A percentile compares a stretch with the other conserved stretches of the same genome.
Conservation (phyloP, 2,888 invertebrate species). For the Latheticus oryzae region DNA sequence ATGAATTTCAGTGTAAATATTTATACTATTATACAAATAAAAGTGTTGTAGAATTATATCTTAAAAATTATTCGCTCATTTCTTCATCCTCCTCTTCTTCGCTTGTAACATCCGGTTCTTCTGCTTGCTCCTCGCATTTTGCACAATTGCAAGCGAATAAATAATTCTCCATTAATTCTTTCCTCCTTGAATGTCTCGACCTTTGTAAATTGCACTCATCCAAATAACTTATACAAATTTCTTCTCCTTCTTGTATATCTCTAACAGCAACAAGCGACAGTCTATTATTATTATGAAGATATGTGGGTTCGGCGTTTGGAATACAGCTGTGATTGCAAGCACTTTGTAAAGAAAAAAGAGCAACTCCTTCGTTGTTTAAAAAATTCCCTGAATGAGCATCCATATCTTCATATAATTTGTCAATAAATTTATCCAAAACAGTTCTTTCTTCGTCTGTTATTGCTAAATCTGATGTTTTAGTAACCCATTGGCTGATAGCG, state of each 20-base stretch:
- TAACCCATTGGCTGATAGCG: slow-evolving; percentile 88
- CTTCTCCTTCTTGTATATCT: slow-evolving; percentile 83
- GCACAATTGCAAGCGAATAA: slow-evolving; percentile 85
- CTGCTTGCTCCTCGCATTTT: slow-evolving; percentile 79
- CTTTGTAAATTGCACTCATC: slow-evolving; percentile 85
- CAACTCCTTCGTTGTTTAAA: slow-evolving; percentile 93
- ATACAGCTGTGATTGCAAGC: slow-evolving; percentile 92
- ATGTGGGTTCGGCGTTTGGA: slow-evolving; percentile 89
- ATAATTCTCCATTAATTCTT: slow-evolving; percentile 82
- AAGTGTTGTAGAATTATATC: too few relatives aligned
- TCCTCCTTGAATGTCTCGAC: slow-evolving; percentile 89
- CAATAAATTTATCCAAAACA: slow-evolving; percentile 78
- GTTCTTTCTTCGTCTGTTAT: slow-evolving; percentile 76
- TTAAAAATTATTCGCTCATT: slow-evolving; percentile 53
- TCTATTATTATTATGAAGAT: slow-evolving; percentile 84
- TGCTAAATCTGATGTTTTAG: slow-evolving; percentile 76
- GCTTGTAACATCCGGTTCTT: slow-evolving; percentile 85
- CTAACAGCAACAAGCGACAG: slow-evolving; percentile 78
- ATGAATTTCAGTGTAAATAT: too few relatives aligned
- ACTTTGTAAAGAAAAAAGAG: slow-evolving; percentile 87
- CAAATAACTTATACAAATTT: slow-evolving; percentile 91
- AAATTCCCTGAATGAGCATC: slow-evolving; percentile 84
- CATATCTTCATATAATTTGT: slow-evolving; percentile 84
- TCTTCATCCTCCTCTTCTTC: slow-evolving; percentile 75
- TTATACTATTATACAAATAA: too few relatives aligned